phyloP scores from a whole-genome alignment of 2,113 vertebrate species.

The Plectropomus leopardus region DNA sequence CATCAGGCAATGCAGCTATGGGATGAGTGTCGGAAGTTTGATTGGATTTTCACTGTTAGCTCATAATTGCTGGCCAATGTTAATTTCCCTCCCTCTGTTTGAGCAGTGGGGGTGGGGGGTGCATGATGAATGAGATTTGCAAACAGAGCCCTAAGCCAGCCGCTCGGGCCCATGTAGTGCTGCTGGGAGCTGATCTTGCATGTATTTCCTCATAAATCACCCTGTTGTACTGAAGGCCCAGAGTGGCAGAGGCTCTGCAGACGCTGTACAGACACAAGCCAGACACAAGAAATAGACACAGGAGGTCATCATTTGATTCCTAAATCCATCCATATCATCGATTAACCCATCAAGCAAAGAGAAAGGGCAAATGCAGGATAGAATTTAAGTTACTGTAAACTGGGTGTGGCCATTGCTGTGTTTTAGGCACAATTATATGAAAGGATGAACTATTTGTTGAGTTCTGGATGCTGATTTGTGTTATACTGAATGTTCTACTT shows the following conservation, averaged over 20 bases:
- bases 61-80: slow-evolving; percentile 41
- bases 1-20: not conserved
- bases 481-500: not conserved
- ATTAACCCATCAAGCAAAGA: not conserved
- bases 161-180: slow-evolving; percentile 33
- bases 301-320: slow-evolving; percentile 1
- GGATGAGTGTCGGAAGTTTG: slow-evolving; percentile 36
- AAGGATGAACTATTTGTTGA: not conserved
- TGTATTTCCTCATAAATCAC: slow-evolving; percentile 66
- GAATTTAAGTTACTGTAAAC: not conserved
- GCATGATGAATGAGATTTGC: slow-evolving; percentile 60
- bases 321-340: not conserved
- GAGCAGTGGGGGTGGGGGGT: not conserved
- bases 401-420: not conserved
- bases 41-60: slow-evolving; percentile 43
- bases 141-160: slow-evolving; percentile 29
- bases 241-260: slow-evolving; percentile 26
- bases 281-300: slow-evolving; percentile 1
- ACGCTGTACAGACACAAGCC: not conserved
- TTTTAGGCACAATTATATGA: not conserved
- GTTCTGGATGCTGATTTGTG: not conserved
- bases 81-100: slow-evolving; percentile 22
- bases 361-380: not conserved
- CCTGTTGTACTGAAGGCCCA: slow-evolving; percentile 13
- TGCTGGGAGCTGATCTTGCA: slow-evolving; percentile 49